Evolutionary conservation across 2,888 invertebrate species (phyloP).

Genomic region (Caenorhabditis afra): DNA sequence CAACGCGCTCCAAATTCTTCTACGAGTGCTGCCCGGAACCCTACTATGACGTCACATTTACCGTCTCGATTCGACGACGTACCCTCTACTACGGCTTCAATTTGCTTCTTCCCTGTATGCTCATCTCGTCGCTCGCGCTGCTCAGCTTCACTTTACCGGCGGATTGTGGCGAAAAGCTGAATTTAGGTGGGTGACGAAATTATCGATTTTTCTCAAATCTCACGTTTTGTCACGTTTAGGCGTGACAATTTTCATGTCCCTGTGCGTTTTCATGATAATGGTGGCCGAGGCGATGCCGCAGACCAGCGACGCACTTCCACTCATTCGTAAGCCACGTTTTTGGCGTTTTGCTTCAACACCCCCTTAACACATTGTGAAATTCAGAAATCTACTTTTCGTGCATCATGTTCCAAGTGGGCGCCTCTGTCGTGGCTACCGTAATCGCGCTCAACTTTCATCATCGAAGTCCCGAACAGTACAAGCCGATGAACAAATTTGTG

Average conservation of each 20-base stretch:
- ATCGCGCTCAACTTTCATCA: slow-evolving; percentile 84
- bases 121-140: slow-evolving; percentile 98
- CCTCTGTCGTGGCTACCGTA: slow-evolving; percentile 79
- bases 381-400: slow-evolving; percentile 79
- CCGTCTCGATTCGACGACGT: slow-evolving; percentile 89
- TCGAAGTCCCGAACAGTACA: slow-evolving; percentile 80
- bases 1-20: slow-evolving; percentile 73
- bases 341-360: too few species aligned
- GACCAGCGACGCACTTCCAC: slow-evolving; percentile 98
- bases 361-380: too few species aligned
- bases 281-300: slow-evolving; percentile 98
- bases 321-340: slow-evolving; percentile 84
- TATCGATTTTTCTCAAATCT: background rate
- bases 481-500: slow-evolving; percentile 77
- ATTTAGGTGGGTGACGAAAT: slow-evolving; percentile 87
- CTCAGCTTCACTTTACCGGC: slow-evolving; percentile 98
- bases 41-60: slow-evolving; percentile 93
- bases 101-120: slow-evolving; percentile 97
- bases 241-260: slow-evolving; percentile 86
- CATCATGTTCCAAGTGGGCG: slow-evolving; percentile 80
- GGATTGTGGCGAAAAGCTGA: slow-evolving; percentile 98
- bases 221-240: too few species aligned
- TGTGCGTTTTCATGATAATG: slow-evolving; percentile 98
- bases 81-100: slow-evolving; percentile 86
- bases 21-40: slow-evolving; percentile 80